A percentile compares a stretch with the other conserved stretches of the same genome.
phyloP scores from a whole-genome alignment of 2,113 vertebrate species.

The Sisor rabdophorus region DNA sequence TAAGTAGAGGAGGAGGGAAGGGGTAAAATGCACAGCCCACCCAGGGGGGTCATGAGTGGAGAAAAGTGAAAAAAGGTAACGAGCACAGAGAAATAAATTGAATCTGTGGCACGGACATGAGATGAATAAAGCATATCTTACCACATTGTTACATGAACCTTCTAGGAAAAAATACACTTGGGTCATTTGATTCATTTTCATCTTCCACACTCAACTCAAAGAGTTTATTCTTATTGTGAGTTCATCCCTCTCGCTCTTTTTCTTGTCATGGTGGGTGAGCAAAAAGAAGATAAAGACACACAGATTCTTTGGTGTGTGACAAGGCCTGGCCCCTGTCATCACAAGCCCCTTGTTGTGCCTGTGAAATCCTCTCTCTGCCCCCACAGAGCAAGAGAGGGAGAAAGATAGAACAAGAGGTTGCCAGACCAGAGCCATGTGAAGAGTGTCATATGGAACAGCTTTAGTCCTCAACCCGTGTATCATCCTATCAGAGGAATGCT shows the following conservation, averaged over 20 bases:
- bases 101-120: background rate
- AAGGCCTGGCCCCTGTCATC: conserved; percentile 69
- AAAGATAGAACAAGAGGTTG: conserved; percentile 52
- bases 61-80: conserved; percentile 9
- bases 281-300: conserved; percentile 50
- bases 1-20: conserved; percentile 16
- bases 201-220: conserved; percentile 3
- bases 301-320: conserved; percentile 65
- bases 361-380: conserved; percentile 62
- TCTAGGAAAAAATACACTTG: background rate
- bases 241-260: conserved; percentile 7
- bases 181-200: background rate
- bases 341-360: conserved; percentile 63
- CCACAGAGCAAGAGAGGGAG: conserved; percentile 48
- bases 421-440: conserved; percentile 81
- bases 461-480: conserved; percentile 73
- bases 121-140: background rate
- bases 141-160: conserved; percentile 7
- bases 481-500: conserved; percentile 75
- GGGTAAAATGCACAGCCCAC: conserved; percentile 64
- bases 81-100: background rate
- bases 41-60: conserved; percentile 62
- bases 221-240: conserved; percentile 11
- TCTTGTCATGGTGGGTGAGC: conserved; percentile 37
- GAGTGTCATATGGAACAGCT: conserved; percentile 93